Conservation (phyloP, 1,140 invertebrate species). For the Drosophila pseudoobscura region DNA sequence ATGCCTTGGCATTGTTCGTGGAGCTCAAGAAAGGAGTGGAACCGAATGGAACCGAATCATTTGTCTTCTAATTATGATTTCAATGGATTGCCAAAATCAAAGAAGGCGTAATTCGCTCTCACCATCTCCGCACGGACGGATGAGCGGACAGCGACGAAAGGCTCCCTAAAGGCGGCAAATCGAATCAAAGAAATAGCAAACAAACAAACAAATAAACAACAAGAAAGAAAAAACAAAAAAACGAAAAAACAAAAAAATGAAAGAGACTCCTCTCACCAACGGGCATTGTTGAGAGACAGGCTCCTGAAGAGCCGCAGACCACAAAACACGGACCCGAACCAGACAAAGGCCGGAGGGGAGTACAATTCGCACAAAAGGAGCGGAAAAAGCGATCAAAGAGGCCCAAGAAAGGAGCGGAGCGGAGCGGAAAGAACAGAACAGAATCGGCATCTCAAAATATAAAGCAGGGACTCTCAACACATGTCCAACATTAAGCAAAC, state of each 20-base stretch:
- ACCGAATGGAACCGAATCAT: constrained; percentile 39
- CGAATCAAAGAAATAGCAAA: constrained; percentile 78
- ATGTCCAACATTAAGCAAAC: constrained; percentile 42
- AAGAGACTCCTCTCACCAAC: constrained; percentile 34
- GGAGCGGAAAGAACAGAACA: constrained; percentile 22
- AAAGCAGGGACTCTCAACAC: constrained; percentile 32
- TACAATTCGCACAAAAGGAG: constrained; percentile 58
- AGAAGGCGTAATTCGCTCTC: constrained; percentile 79
- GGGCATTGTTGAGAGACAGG: constrained; percentile 41
- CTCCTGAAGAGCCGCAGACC: constrained; percentile 44
- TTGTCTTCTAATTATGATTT: constrained; percentile 79
- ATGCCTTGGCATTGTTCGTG: constrained; percentile 47
- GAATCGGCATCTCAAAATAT: constrained; percentile 19
- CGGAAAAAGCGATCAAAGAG: constrained; percentile 80
- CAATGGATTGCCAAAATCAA: constrained; percentile 70
- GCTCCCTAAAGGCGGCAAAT: constrained; percentile 72
- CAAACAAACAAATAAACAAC: constrained; percentile 61
- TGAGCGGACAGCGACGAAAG: not conserved
- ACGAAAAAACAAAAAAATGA: constrained; percentile 21
- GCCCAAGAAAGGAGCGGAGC: constrained; percentile 44
- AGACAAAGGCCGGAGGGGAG: constrained; percentile 54
- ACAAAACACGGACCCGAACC: constrained; percentile 33
- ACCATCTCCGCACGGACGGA: constrained; percentile 39
- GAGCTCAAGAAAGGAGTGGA: constrained; percentile 11
- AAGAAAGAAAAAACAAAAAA: constrained; percentile 16